Evolutionary conservation across 2,797 vertebrate species (phyloP).

Genomic region (Pelochelys cantorii): DNA sequence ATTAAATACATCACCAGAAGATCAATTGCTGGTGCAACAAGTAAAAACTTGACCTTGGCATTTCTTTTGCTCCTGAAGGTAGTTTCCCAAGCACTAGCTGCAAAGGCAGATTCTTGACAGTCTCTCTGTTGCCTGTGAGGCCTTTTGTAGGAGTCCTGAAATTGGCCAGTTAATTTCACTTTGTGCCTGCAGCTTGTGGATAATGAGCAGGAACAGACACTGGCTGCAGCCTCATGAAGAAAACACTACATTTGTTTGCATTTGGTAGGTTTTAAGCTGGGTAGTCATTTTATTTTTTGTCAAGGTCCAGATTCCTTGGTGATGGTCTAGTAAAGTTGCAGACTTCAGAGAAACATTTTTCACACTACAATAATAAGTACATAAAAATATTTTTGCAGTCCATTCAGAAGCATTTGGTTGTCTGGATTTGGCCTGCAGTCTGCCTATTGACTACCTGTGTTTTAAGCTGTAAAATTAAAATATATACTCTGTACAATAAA

Average conservation of each 20-base stretch:
- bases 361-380: not conserved
- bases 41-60: not conserved
- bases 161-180: not conserved
- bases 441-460: not conserved
- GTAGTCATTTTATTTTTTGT: not conserved
- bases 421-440: not conserved
- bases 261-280: not conserved
- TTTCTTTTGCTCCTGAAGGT: not conserved
- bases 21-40: too few relatives aligned
- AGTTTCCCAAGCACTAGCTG: constrained; percentile 1
- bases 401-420: not conserved
- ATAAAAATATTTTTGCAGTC: not conserved
- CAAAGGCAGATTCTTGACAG: not conserved
- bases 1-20: too few relatives aligned
- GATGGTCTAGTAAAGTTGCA: too few relatives aligned
- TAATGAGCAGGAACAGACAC: not conserved
- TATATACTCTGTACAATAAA: not conserved
- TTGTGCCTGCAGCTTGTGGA: not conserved
- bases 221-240: not conserved
- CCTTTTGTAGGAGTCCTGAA: not conserved
- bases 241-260: not conserved
- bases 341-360: not conserved
- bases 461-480: not conserved
- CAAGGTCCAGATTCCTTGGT: not conserved
- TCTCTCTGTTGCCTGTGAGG: not conserved